phyloP scores from a whole-genome alignment of 1,140 invertebrate species.

The Aethina tumida region DNA sequence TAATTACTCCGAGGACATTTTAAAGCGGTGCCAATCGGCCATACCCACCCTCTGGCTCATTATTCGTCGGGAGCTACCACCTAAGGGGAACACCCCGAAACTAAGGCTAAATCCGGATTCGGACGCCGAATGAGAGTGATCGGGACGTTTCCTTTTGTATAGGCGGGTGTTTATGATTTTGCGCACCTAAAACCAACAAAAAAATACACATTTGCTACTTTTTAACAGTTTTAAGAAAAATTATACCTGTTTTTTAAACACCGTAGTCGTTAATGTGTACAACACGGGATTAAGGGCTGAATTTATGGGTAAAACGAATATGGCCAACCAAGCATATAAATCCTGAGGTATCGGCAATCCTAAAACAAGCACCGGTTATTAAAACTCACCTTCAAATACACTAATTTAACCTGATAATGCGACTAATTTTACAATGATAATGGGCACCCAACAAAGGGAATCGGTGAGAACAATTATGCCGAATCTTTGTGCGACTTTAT shows the following conservation, averaged over 20 bases:
- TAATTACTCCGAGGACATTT: background rate
- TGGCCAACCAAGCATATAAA: conserved; percentile 57
- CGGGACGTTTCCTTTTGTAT: conserved; percentile 13
- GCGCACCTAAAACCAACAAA: conserved; percentile 11
- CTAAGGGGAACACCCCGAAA: conserved; percentile 22
- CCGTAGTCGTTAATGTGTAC: conserved; percentile 56
- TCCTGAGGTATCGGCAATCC: conserved; percentile 38
- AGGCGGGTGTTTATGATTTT: conserved; percentile 22
- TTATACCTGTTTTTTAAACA: conserved; percentile 42
- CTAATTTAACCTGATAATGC: conserved; percentile 44
- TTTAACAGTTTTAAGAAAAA: background rate
- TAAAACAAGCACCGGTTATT: conserved; percentile 25
- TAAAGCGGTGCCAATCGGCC: background rate
- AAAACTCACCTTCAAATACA: no score
- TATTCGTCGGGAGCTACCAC: conserved; percentile 17
- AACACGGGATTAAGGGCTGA: conserved; percentile 60
- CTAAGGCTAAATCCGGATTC: conserved; percentile 28
- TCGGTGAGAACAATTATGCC: conserved; percentile 48
- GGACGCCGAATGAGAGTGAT: conserved; percentile 20
- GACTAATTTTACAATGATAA: conserved; percentile 48
- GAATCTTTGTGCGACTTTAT: conserved; percentile 44
- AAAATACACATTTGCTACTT: background rate
- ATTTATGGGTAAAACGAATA: conserved; percentile 60
- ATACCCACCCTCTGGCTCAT: conserved; percentile 18
- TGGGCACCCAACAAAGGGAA: conserved; percentile 54